A percentile compares a stretch with the other conserved stretches of the same genome.
Evolutionary conservation across 2,113 vertebrate species (phyloP).

Genomic region (Pedionomus torquatus): DNA sequence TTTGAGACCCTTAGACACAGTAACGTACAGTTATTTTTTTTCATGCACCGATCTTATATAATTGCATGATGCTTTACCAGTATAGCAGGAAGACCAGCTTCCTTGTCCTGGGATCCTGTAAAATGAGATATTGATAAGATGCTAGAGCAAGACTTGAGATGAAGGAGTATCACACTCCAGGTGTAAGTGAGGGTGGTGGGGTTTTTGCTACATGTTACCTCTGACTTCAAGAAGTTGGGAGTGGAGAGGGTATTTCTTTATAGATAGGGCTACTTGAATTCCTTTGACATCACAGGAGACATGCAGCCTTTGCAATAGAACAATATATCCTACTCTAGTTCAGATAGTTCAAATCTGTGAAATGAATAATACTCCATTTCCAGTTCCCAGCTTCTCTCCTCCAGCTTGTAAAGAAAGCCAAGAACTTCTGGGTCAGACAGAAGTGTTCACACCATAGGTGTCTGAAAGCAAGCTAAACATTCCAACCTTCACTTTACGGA

Average conservation of each 20-base stretch:
- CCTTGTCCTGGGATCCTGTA: neutral
- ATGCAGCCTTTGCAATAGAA: neutral
- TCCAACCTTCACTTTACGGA: neutral
- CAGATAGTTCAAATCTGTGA: neutral
- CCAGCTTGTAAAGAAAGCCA: neutral
- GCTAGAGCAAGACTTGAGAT: neutral
- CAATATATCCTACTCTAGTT: neutral
- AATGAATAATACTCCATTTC: neutral
- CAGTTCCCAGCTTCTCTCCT: neutral
- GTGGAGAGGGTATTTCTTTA: neutral
- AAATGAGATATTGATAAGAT: neutral
- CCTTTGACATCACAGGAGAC: neutral
- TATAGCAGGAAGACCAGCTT: neutral
- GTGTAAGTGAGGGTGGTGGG: neutral
- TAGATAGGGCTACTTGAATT: neutral
- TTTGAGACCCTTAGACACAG: neutral
- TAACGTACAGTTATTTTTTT: conserved; percentile 14
- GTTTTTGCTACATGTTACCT: neutral
- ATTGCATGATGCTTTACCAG: conserved; percentile 11
- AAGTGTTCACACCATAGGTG: neutral
- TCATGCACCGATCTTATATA: neutral
- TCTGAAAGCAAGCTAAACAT: neutral
- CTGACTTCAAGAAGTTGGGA: neutral
- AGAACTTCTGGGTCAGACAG: neutral
- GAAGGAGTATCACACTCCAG: neutral